Conservation (phyloP, 2,888 invertebrate species). For the Exephanes ischioxanthus region DNA sequence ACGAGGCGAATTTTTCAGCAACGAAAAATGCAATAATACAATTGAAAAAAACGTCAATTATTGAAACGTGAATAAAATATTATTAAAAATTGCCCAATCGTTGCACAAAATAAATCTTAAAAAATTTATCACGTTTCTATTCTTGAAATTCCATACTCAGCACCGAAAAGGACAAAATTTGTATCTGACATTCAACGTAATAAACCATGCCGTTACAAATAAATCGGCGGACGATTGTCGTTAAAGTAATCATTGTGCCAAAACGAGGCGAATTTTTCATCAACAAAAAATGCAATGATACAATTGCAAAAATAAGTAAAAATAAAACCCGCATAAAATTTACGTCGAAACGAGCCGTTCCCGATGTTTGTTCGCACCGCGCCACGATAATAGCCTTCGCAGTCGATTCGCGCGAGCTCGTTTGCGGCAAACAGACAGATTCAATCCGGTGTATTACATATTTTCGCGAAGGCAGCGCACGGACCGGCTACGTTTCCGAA, state of each 20-base stretch:
- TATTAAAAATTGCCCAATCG: no score
- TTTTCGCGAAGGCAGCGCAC: constrained; percentile 27
- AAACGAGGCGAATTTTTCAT: not conserved
- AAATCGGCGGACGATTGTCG: no score
- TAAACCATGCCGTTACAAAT: no score
- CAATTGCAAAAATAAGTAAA: not conserved
- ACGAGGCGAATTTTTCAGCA: not conserved
- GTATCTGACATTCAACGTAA: no score
- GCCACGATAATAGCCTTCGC: constrained; percentile 22
- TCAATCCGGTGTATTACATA: constrained; percentile 27
- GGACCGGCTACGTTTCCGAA: constrained; percentile 5
- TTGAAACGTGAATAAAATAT: no score
- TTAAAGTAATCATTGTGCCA: no score
- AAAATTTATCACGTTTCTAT: no score
- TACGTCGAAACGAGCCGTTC: not conserved
- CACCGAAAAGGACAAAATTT: no score
- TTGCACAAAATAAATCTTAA: no score
- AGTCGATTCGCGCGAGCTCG: constrained; percentile 35
- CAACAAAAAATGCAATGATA: not conserved
- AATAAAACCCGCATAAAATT: not conserved
- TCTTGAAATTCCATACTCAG: no score
- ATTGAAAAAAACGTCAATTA: no score
- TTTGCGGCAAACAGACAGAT: constrained; percentile 3
- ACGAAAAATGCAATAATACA: not conserved
- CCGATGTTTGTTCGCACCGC: not conserved